Evolutionary conservation across 2,888 invertebrate genomes (phyloP), one percentile per base, ranked within the genome.

Genomic region (Arge pagana): DNA sequence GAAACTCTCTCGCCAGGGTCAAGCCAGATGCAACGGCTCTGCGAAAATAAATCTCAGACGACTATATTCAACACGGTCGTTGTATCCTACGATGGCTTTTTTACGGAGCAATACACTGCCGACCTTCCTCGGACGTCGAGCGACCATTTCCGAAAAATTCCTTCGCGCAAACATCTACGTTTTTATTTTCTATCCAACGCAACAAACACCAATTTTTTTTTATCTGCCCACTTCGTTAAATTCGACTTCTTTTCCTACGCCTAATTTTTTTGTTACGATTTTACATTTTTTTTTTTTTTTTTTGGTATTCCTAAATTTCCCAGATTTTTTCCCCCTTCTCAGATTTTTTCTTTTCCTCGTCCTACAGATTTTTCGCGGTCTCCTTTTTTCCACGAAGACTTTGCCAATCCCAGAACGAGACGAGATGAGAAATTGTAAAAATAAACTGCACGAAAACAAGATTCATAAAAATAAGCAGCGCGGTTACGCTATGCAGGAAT

Each of bases 1-100:
- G 15, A 45, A 45, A 15, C 35, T n/a, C 23, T 45, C 45, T 45
- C 23, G 45, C 33, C 45, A 45, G 33, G 33, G 45, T 45, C 33
- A 33, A 23, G 35, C 31, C 24, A 26, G 35, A 45, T 45, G 45
- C 45, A 45, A 33, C 33, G 15, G 16, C 26, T 35, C 15, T 35
- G 13, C 31, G 24, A 45, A 45, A 33, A 45, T 31, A 31, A 23
- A 45, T 33, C 31, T 11, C 21, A n/a, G 15, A 30, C 37, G 19
- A n/a, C 13, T 4, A 13, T 40, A 10, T 15, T 18, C 8, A 28
- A 18, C n/a, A n/a, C 2, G 2, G 8, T 26, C 28, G 28, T 26
- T 26, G 2, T 26, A 10, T 26, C 28, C n/a, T 26, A 3, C 45
- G n/a, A n/a, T n/a, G n/a, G n/a, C n/a, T n/a, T n/a, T n/a, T n/a